Evolutionary conservation across 2,797 vertebrate species (phyloP), one percentile per base, ranked within the genome.

Genomic region (Apogon talboti): DNA sequence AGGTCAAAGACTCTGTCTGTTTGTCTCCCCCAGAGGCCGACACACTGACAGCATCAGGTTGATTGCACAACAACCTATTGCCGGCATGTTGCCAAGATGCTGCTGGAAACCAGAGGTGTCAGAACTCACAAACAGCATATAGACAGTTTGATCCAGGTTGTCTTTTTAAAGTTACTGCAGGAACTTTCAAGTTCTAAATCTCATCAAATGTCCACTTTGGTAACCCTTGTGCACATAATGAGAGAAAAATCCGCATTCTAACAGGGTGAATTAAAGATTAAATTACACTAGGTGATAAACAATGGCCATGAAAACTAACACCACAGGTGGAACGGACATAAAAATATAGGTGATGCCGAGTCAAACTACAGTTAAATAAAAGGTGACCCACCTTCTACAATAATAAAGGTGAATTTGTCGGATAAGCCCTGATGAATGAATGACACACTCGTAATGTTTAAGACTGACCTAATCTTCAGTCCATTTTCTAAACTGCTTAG

Each of bases 31-130:
- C 47, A 63, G 63, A 71, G 42, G 18, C 50, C 51, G 12, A 67
- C n/a, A 48, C 1, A n/a, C 72, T 77, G 78, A 79, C 78, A 81
- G 73, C 67, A 47, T 58, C 59, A 15, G 47, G 64, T 66, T 66
- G 61, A 79, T 81, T 67, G 57, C 37, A 75, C 66, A 80, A 61
- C 59, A 62, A 45, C 54, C 8, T 18, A 58, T 58, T 46, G 59
- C 62, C 52, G 65, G 19, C 57, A 51, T 38, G 50, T 43, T 43
- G 46, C 50, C 70, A 66, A 51, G 18, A 42, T 48, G 65, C 52
- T 11, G 4, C 40, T n/a, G 52, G 41, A 30, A 79, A 78, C 43
- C 38, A 24, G 48, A 60, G 11, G 44, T 74, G 60, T 80, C 73
- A 73, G 74, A 71, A 69, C 66, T 16, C 51, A 42, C 30, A 49